A percentile compares a stretch with the other conserved stretches of the same genome.
Evolutionary conservation across 2,888 invertebrate species (phyloP).

Genomic region (Atherix ibis): DNA sequence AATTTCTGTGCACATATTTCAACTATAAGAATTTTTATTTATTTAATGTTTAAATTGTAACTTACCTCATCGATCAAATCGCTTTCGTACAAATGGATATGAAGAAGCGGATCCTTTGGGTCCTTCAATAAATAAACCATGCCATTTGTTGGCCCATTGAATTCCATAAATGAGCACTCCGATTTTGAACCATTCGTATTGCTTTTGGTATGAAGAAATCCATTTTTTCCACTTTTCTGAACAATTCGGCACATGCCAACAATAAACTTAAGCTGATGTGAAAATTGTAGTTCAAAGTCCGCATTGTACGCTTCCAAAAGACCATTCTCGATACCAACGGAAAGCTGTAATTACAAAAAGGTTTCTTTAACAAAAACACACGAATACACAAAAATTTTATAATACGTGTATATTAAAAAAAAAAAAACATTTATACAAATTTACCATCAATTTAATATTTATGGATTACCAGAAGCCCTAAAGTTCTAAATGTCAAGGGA

Average conservation of each 20-base stretch:
- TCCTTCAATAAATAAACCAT: constrained; percentile 60
- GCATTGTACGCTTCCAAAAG: constrained; percentile 50
- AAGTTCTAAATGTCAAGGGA: no score
- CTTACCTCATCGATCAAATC: constrained; percentile 52
- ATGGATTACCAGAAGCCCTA: no score
- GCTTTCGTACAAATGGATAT: constrained; percentile 58
- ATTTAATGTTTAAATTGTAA: no score
- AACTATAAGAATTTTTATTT: no score
- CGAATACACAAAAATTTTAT: no score
- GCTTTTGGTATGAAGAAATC: constrained; percentile 24
- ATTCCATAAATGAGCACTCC: constrained; percentile 27
- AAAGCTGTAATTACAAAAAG: constrained; percentile 42
- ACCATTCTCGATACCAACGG: constrained; percentile 55
- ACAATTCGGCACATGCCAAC: constrained; percentile 34
- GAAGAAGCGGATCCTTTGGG: constrained; percentile 53
- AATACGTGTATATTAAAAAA: no score
- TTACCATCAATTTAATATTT: no score
- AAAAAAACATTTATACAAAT: no score
- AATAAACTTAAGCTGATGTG: constrained; percentile 47
- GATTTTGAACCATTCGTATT: constrained; percentile 13
- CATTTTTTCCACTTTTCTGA: constrained; percentile 24
- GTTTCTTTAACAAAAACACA: no score
- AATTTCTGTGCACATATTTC: no score
- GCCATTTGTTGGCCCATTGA: constrained; percentile 41
- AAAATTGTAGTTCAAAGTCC: constrained; percentile 52